phyloP scores from a whole-genome alignment of 2,888 invertebrate species.

The Tuta absoluta region DNA sequence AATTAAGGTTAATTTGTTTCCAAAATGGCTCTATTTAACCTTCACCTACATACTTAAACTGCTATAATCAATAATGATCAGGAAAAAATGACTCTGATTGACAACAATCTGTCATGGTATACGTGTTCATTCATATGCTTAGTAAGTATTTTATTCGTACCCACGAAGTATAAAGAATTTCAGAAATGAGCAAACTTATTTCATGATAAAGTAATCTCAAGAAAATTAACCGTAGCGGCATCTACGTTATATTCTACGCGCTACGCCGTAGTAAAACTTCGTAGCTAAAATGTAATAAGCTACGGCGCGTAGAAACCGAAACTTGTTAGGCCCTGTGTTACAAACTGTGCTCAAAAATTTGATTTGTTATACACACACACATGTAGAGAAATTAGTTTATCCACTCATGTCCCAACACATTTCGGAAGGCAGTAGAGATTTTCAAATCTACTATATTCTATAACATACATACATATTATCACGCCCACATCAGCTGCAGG shows the following conservation, averaged over 20 bases:
- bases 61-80: too few relatives aligned
- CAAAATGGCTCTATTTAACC: neutral
- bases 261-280: constrained; percentile 3
- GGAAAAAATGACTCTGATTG: too few relatives aligned
- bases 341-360: neutral
- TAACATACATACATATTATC: neutral
- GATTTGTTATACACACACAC: neutral
- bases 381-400: neutral
- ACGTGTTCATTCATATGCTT: too few relatives aligned
- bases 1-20: too few relatives aligned
- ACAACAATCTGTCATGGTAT: too few relatives aligned
- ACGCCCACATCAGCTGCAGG: too few relatives aligned
- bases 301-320: neutral
- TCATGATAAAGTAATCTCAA: neutral
- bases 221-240: neutral
- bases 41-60: neutral
- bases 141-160: too few relatives aligned
- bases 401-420: too few relatives aligned
- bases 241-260: neutral
- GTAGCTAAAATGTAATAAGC: constrained; percentile 7
- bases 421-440: neutral
- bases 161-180: too few relatives aligned
- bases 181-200: too few relatives aligned
- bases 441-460: neutral
- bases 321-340: neutral